Evolutionary conservation across 2,888 invertebrate genomes (phyloP).

Genomic region (Tribolium freemani): DNA sequence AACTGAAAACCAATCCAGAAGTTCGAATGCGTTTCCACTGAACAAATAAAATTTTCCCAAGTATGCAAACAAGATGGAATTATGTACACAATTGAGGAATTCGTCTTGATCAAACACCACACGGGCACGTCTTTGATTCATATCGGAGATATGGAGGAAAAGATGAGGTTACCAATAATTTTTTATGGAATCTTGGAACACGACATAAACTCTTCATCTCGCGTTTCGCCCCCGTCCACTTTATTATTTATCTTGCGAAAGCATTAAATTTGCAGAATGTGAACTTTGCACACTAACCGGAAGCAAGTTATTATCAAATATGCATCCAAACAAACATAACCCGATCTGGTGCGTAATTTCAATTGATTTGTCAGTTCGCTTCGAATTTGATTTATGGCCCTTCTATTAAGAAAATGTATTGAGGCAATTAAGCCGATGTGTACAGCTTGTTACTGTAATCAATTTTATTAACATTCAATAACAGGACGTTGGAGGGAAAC

Average conservation of each 20-base stretch:
- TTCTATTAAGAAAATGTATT: not conserved
- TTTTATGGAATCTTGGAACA: not conserved
- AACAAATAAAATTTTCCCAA: constrained; percentile 40
- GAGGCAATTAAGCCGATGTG: not conserved
- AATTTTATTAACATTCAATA: constrained; percentile 10
- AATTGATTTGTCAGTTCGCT: not conserved
- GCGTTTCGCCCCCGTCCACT: not conserved
- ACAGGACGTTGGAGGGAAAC: not conserved
- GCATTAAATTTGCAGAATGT: not conserved
- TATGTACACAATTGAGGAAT: constrained; percentile 43
- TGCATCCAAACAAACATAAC: not conserved
- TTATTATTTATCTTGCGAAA: not conserved
- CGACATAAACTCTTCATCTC: not conserved
- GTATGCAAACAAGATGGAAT: constrained; percentile 41
- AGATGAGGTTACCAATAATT: not conserved
- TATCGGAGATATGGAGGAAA: constrained; percentile 13
- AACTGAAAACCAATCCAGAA: constrained; percentile 30
- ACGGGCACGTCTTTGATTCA: constrained; percentile 26
- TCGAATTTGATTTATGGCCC: not conserved
- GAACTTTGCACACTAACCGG: not conserved
- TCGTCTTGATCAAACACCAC: constrained; percentile 31
- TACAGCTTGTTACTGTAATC: not conserved
- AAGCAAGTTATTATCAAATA: not conserved
- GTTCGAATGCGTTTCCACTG: constrained; percentile 18
- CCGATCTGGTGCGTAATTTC: not conserved